Conservation (phyloP, 2,113 vertebrate genomes). For the Talpa occidentalis region DNA sequence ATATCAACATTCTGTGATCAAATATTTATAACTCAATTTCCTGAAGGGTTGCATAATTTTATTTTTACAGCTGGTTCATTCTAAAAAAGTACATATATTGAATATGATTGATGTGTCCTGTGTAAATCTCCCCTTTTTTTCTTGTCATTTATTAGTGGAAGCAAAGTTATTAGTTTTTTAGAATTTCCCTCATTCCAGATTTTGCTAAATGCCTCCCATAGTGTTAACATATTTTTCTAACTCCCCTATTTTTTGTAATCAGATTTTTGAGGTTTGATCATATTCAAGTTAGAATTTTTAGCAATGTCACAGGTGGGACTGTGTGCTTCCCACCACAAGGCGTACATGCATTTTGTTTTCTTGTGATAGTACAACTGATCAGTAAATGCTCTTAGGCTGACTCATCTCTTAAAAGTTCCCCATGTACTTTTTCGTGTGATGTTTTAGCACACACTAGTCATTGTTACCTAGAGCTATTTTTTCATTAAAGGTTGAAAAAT, state of each 20-base stretch:
- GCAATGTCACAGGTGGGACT: neutral
- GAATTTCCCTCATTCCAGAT: neutral
- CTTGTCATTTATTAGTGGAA: neutral
- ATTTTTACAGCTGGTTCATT: neutral
- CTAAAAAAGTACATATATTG: neutral
- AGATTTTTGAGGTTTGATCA: neutral
- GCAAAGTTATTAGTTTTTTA: neutral
- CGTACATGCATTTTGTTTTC: neutral
- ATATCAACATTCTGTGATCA: neutral
- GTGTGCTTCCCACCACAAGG: neutral
- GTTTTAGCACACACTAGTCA: neutral
- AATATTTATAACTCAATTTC: neutral
- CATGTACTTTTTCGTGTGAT: neutral
- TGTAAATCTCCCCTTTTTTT: neutral
- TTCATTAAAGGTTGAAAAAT: neutral
- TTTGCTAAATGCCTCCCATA: neutral
- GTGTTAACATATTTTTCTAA: constrained; percentile 5
- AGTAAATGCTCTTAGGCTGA: neutral
- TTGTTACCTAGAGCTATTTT: neutral
- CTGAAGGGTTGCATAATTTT: neutral
- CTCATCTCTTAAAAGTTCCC: neutral
- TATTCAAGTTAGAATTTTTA: neutral
- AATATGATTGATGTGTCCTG: neutral
- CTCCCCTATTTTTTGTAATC: neutral
- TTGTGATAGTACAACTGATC: neutral